A percentile compares a stretch with the other conserved stretches of the same genome.
phyloP scores from a whole-genome alignment of 1,140 invertebrate genomes.

The Formica exsecta region DNA sequence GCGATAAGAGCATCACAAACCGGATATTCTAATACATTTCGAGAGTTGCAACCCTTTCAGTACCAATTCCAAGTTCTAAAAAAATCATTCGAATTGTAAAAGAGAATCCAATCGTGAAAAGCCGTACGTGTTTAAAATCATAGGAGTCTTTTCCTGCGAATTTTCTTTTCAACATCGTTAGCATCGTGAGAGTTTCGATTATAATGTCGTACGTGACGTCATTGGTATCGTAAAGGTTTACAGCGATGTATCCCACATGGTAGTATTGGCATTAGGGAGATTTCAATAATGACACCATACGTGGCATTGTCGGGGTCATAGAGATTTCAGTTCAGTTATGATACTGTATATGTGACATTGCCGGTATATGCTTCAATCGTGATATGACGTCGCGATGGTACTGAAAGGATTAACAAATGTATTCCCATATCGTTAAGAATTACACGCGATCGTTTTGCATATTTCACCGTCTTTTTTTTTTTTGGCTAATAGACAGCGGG shows the following conservation, averaged over 20 bases:
- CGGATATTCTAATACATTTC: not conserved
- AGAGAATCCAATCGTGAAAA: not conserved
- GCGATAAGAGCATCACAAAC: not conserved
- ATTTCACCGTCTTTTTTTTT: not conserved
- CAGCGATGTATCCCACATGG: not conserved
- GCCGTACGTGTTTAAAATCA: not conserved
- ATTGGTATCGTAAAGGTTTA: conserved; percentile 18
- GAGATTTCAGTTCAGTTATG: conserved; percentile 23
- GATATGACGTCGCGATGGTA: not conserved
- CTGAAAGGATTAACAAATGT: not conserved
- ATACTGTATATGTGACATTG: not conserved
- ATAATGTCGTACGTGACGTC: not conserved
- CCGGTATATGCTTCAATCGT: conserved; percentile 19
- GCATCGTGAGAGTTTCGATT: not conserved
- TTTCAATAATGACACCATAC: conserved; percentile 48
- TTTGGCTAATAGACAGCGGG: conserved; percentile 39
- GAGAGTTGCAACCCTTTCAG: not conserved
- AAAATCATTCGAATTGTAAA: not conserved
- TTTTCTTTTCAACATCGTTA: not conserved
- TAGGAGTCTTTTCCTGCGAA: not conserved
- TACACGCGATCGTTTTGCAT: not conserved
- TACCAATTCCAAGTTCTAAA: not conserved
- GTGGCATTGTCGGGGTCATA: conserved; percentile 12
- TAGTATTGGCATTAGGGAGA: not conserved
- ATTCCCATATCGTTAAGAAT: conserved; percentile 34